A percentile compares a stretch with the other conserved stretches of the same genome.
Evolutionary conservation across 2,113 vertebrate genomes (phyloP).

Genomic region (Epinephelus cyanopodus): DNA sequence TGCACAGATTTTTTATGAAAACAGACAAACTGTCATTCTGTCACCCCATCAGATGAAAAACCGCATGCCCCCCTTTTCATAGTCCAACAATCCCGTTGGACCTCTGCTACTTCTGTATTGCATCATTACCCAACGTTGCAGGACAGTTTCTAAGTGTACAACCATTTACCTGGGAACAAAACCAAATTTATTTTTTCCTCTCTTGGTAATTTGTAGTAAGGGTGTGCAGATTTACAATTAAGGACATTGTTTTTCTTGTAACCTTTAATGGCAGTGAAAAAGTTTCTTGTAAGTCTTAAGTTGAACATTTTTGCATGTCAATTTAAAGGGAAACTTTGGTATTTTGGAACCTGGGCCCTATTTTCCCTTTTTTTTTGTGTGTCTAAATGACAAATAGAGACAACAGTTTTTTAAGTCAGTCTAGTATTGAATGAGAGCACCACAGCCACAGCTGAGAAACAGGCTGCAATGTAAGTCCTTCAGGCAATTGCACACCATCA

Average conservation of each 20-base stretch:
- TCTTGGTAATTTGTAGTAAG: neutral
- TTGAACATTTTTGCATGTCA: neutral
- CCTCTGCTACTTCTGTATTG: neutral
- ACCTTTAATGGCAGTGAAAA: neutral
- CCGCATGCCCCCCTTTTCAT: neutral
- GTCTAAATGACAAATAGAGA: too few species aligned
- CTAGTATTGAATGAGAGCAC: too few species aligned
- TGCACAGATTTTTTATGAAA: neutral
- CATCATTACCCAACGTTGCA: neutral
- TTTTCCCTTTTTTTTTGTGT: too few species aligned
- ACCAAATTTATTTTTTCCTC: neutral
- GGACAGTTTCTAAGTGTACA: neutral
- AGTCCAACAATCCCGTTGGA: neutral
- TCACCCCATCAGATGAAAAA: neutral
- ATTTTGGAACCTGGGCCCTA: too few species aligned
- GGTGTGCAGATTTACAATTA: neutral
- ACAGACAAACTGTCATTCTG: neutral
- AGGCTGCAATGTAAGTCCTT: too few species aligned
- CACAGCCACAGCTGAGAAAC: too few species aligned
- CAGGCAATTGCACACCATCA: too few species aligned
- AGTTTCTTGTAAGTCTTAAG: neutral
- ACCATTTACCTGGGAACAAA: neutral
- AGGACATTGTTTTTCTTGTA: neutral
- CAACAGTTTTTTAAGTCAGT: too few species aligned
- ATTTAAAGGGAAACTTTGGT: neutral